Percentiles rank a stretch among this genome's conserved stretches.
Conservation (phyloP, 2,888 invertebrate genomes). For the Pseudoips prasinana region DNA sequence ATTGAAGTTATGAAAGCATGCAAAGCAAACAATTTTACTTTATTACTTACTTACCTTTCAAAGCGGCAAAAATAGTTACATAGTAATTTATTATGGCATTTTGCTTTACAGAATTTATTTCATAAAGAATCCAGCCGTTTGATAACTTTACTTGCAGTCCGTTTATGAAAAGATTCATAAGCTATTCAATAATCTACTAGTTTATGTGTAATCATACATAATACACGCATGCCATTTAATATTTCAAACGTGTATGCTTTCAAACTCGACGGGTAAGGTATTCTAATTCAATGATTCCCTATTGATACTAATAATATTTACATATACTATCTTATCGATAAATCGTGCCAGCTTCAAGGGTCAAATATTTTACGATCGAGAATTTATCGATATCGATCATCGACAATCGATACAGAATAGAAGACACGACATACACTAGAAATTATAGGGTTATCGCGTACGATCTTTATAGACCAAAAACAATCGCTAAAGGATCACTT, state of each 20-base stretch:
- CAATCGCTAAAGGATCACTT: conserved; percentile 53
- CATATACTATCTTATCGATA: conserved; percentile 61
- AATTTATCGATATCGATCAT: conserved; percentile 63
- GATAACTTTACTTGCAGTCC: conserved; percentile 32
- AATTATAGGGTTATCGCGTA: conserved; percentile 61
- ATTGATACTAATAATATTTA: conserved; percentile 54
- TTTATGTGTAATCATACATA: conserved; percentile 36
- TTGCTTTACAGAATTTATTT: not conserved
- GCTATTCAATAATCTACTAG: conserved; percentile 27
- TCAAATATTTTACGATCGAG: conserved; percentile 58
- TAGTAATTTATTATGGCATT: conserved; percentile 21
- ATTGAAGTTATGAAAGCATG: no score
- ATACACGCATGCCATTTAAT: conserved; percentile 33
- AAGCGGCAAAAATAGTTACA: not conserved
- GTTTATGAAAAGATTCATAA: conserved; percentile 30
- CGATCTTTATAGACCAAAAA: conserved; percentile 67
- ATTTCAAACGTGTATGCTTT: conserved; percentile 29
- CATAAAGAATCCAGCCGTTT: conserved; percentile 19
- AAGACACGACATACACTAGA: conserved; percentile 59
- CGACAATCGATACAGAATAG: conserved; percentile 51
- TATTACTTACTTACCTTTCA: no score
- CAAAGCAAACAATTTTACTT: no score
- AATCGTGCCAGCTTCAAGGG: conserved; percentile 65
- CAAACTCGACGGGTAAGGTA: conserved; percentile 45
- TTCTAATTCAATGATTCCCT: conserved; percentile 48